Conservation (phyloP, 2,113 vertebrate genomes). For the Eulemur macaco region DNA sequence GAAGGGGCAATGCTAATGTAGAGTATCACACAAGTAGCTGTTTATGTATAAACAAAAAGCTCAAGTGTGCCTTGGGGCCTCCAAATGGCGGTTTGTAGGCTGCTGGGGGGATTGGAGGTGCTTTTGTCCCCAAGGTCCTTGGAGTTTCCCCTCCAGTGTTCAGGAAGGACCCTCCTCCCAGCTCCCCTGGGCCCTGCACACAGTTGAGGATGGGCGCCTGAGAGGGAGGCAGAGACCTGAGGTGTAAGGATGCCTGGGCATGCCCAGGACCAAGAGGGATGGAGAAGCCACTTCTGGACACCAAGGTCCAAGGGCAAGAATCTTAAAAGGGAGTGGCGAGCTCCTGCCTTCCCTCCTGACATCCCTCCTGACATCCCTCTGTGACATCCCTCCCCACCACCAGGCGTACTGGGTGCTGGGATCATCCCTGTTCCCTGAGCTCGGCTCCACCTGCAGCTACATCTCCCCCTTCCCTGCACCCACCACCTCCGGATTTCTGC, state of each 20-base stretch:
- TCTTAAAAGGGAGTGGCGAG: neutral
- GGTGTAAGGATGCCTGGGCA: neutral
- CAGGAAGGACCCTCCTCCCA: neutral
- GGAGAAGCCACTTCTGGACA: neutral
- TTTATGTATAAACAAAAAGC: neutral
- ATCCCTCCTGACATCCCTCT: neutral
- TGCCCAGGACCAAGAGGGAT: neutral
- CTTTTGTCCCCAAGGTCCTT: neutral
- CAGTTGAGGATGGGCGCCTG: fast-evolving
- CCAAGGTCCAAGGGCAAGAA: neutral
- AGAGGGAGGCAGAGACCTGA: neutral
- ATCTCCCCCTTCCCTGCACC: neutral
- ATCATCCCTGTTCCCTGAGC: neutral
- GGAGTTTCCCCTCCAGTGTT: neutral
- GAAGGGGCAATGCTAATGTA: neutral
- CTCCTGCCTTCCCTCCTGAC: neutral
- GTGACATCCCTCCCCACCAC: neutral
- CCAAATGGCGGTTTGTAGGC: neutral
- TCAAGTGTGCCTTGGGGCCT: neutral
- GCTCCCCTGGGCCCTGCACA: neutral
- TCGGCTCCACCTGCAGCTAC: neutral
- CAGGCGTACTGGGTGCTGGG: neutral
- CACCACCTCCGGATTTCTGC: neutral
- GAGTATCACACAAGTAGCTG: fast-evolving
- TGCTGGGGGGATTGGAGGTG: neutral